A percentile compares a stretch with the other conserved stretches of the same genome.
Evolutionary conservation across 2,888 invertebrate genomes (phyloP).

Genomic region (Portevinia maculata): DNA sequence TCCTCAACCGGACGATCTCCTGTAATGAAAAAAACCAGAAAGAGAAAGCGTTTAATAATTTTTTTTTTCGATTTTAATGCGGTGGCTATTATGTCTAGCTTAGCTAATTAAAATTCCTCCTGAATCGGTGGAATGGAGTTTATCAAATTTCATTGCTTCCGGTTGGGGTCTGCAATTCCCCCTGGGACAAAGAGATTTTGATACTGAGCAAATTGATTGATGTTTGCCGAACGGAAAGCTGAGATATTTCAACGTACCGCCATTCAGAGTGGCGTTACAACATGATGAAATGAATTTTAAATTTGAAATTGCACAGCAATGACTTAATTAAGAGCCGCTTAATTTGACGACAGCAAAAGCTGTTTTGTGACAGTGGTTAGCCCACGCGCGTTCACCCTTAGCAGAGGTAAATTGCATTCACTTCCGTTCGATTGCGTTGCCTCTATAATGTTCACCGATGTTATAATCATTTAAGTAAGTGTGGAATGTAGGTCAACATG

Average conservation of each 20-base stretch:
- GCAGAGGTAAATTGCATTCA: conserved; percentile 30
- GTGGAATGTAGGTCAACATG: conserved; percentile 30
- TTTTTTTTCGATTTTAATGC: conserved; percentile 48
- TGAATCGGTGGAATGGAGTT: conserved; percentile 49
- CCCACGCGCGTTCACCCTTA: conserved; percentile 29
- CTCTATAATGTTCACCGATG: no score
- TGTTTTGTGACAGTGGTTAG: conserved; percentile 28
- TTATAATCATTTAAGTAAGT: background rate
- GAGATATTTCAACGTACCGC: conserved; percentile 45
- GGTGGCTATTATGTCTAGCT: conserved; percentile 17
- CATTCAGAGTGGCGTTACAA: conserved; percentile 24
- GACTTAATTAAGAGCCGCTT: conserved; percentile 47
- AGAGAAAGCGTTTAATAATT: conserved; percentile 65
- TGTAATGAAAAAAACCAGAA: conserved; percentile 45
- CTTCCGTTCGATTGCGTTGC: conserved; percentile 32
- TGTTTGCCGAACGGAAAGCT: conserved; percentile 54
- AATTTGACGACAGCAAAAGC: conserved; percentile 30
- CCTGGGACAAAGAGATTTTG: conserved; percentile 3
- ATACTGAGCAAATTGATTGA: conserved; percentile 55
- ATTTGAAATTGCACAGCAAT: conserved; percentile 22
- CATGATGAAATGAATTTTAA: conserved; percentile 37
- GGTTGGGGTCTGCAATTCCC: conserved; percentile 21
- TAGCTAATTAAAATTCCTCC: conserved; percentile 62
- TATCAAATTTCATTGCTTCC: conserved; percentile 62
- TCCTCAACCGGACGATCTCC: conserved; percentile 54